Evolutionary conservation across 2,888 invertebrate genomes (phyloP).

Genomic region (Lithophane ornitopus): DNA sequence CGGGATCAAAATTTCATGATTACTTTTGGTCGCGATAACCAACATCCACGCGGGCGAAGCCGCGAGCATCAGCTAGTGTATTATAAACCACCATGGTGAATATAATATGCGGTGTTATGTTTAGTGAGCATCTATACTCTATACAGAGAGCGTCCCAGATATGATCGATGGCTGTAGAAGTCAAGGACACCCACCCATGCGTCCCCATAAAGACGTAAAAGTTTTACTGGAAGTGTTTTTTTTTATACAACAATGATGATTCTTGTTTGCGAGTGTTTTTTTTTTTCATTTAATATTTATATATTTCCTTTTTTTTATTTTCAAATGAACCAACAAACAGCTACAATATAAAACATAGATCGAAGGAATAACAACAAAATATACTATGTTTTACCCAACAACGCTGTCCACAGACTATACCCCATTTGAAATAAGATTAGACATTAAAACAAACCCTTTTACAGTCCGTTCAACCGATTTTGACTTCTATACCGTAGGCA

Average conservation of each 20-base stretch:
- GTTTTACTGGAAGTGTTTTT: conserved; percentile 53
- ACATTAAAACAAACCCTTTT: too few species aligned
- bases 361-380: background rate
- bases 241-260: background rate
- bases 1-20: too few species aligned
- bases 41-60: too few species aligned
- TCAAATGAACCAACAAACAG: background rate
- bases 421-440: too few species aligned
- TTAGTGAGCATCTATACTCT: conserved; percentile 59
- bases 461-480: too few species aligned
- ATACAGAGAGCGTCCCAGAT: conserved; percentile 66
- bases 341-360: background rate
- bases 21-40: too few species aligned
- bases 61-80: too few species aligned
- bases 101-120: conserved; percentile 66
- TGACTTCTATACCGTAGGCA: too few species aligned
- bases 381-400: too few species aligned
- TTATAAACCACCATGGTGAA: conserved; percentile 48
- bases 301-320: background rate
- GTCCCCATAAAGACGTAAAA: conserved; percentile 60
- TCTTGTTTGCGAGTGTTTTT: background rate
- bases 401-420: too few species aligned
- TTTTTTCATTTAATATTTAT: too few species aligned
- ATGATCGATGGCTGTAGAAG: conserved; percentile 78
- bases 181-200: conserved; percentile 80